phyloP scores from a whole-genome alignment of 1,140 invertebrate genomes.

The Drosophila paulistorum region DNA sequence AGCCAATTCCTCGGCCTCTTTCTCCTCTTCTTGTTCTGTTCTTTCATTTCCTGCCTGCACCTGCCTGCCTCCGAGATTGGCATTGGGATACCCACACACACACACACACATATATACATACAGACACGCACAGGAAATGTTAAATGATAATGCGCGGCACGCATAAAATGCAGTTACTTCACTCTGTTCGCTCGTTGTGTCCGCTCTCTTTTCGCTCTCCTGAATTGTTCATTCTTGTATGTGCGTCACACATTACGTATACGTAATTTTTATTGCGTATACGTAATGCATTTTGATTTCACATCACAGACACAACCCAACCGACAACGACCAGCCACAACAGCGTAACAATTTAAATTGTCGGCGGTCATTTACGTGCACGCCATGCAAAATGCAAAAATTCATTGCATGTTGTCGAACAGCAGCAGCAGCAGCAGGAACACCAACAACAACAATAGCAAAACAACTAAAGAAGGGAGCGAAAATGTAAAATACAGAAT shows the following conservation, averaged over 20 bases:
- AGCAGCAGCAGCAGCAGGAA: not conserved
- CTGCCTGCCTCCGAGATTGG: constrained; percentile 2
- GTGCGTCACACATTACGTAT: constrained; percentile 65
- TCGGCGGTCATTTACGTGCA: constrained; percentile 78
- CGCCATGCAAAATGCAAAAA: constrained; percentile 70
- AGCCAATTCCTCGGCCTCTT: constrained; percentile 40
- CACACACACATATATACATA: not conserved
- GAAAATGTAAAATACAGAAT: constrained; percentile 29
- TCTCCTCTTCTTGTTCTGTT: constrained; percentile 20
- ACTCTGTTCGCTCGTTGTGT: not conserved
- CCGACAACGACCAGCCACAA: constrained; percentile 51
- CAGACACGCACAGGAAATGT: constrained; percentile 65
- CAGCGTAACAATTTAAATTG: constrained; percentile 74
- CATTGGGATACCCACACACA: not conserved
- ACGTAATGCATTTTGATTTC: constrained; percentile 81
- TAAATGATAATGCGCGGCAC: constrained; percentile 79
- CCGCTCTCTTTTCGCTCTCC: not conserved
- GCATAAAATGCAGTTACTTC: constrained; percentile 67
- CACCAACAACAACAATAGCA: not conserved
- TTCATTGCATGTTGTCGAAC: constrained; percentile 45
- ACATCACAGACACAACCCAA: constrained; percentile 21
- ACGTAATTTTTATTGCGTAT: constrained; percentile 80
- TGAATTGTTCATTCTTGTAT: constrained; percentile 14
- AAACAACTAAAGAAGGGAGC: not conserved
- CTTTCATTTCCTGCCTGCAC: constrained; percentile 40